Conservation (phyloP, 2,888 invertebrate genomes). For the Amphimallon solstitiale region DNA sequence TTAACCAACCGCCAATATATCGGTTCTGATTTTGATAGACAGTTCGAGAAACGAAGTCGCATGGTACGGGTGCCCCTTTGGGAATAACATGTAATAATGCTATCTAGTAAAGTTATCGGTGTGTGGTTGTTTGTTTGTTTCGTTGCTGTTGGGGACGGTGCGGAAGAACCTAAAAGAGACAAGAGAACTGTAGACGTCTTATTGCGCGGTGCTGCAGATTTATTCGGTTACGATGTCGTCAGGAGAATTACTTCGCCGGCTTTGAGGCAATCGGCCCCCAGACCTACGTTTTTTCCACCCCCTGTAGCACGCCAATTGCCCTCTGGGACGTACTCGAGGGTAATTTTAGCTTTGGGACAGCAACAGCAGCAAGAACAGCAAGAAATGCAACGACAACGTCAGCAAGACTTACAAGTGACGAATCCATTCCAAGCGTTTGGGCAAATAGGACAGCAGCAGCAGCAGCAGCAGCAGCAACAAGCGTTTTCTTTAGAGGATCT, state of each 20-base stretch:
- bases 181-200: constrained; percentile 61
- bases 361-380: constrained; percentile 32
- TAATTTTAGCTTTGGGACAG: constrained; percentile 35
- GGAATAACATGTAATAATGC: constrained; percentile 29
- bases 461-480: constrained; percentile 24
- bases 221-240: constrained; percentile 61
- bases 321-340: constrained; percentile 40
- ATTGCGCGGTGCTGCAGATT: constrained; percentile 58
- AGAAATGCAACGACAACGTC: constrained; percentile 11
- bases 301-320: constrained; percentile 55
- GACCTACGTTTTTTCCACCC: constrained; percentile 55
- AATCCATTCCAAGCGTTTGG: constrained; percentile 17
- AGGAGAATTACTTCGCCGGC: constrained; percentile 48
- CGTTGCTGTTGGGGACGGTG: constrained; percentile 14
- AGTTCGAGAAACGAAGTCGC: constrained; percentile 33
- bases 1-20: constrained; percentile 20
- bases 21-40: constrained; percentile 19
- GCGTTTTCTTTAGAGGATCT: background rate
- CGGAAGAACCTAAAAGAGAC: constrained; percentile 45
- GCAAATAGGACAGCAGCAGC: constrained; percentile 24
- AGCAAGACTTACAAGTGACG: constrained; percentile 7
- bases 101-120: constrained; percentile 2
- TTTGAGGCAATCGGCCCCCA: constrained; percentile 33
- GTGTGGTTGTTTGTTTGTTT: constrained; percentile 17
- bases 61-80: constrained; percentile 17